Conservation (phyloP, 35 echinoderm and acorn worm species). For the Chiridota heheva region DNA sequence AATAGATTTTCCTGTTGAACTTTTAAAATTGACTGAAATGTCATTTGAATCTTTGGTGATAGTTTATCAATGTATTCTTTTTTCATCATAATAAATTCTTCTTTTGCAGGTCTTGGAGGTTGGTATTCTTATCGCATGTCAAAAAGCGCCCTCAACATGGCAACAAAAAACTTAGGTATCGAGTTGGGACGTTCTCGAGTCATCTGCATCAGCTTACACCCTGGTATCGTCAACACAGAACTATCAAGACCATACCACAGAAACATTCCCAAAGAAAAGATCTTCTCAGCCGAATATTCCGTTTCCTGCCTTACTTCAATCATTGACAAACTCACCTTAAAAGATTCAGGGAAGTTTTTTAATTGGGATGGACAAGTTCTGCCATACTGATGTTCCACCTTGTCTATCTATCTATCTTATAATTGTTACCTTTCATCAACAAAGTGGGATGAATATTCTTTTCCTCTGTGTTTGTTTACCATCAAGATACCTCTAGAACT, state of each 20-base stretch:
- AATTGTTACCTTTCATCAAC: no score
- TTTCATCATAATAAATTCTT: not conserved
- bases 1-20: not conserved
- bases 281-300: constrained; percentile 69
- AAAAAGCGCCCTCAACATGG: constrained; percentile 92
- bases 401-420: no score
- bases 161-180: constrained; percentile 88
- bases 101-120: constrained; percentile 62
- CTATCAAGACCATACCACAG: constrained; percentile 78
- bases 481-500: no score
- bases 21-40: not conserved
- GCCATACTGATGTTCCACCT: constrained; percentile 77
- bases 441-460: no score
- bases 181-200: constrained; percentile 70
- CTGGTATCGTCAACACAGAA: constrained; percentile 82
- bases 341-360: constrained; percentile 79
- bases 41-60: not conserved
- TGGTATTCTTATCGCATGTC: constrained; percentile 98
- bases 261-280: constrained; percentile 70
- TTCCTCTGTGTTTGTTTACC: no score
- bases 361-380: constrained; percentile 71
- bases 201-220: constrained; percentile 77
- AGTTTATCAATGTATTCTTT: not conserved
- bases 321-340: constrained; percentile 51
- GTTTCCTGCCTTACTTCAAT: constrained; percentile 59